Evolutionary conservation across 1,140 invertebrate species (phyloP), one percentile per base, ranked within the genome.

Genomic region (Cydia splendana): DNA sequence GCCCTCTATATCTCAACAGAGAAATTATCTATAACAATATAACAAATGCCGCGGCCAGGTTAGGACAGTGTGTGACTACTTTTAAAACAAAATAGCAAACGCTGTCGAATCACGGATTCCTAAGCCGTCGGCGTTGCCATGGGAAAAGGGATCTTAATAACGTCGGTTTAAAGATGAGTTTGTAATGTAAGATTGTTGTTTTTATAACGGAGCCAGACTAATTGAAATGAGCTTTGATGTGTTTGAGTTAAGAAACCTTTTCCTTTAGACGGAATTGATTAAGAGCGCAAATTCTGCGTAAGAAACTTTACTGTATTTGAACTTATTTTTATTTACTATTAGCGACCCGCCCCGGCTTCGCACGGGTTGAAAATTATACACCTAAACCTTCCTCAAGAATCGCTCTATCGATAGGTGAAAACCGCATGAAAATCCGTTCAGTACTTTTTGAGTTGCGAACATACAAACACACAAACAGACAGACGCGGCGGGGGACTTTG

Each of bases 81-180:
- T 82, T 80, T 80, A 80, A 82, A 82, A 82, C 78, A 82, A 82
- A 82, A 82, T 82, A 82, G 80, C 76, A 76, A 74, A 71, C 67
- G 30, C 67, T 71, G 67, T 71, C 67, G n/a, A 42, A 38, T 18
- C 30, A 34, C 30, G 67, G 30, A 20, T 67, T 67, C 67, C 34
- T 24, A 20, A 71, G 67, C 67, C 67, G 67, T 18, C 53, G 53
- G 53, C 15, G 6, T 18, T 62, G 57, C 20, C 20, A 6, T 24
- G 20, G 53, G 57, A 62, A 62, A 62, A 62, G 20, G 57, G 57
- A 20, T 24, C 57, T 62, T 62, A 24, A 24, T n/a, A 53, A 9
- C 38, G 38, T 42, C 4, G 7, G 7, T 42, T 42, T 42, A 42
- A 42, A 34, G 34, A 42, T 42, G 38, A 9, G 38, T 42, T 42